Evolutionary conservation across 1,140 invertebrate species (phyloP).

Genomic region (Leptinotarsa lineolata): DNA sequence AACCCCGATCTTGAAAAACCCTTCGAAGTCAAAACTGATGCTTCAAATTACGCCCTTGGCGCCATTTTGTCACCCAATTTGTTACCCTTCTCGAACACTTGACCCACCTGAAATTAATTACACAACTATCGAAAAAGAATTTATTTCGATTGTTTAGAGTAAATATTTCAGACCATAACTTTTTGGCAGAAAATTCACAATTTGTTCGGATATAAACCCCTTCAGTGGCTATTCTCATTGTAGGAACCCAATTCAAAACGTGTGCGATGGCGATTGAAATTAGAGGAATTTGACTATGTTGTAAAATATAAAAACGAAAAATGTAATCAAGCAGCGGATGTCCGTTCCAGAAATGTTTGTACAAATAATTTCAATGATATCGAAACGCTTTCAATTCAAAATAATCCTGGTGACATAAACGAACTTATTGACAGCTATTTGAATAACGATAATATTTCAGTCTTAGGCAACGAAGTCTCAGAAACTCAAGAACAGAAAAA

Average conservation of each 20-base stretch:
- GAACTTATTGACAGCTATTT: conserved; percentile 25
- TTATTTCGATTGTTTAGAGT: conserved; percentile 53
- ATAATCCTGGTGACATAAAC: conserved; percentile 25
- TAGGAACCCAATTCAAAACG: conserved; percentile 54
- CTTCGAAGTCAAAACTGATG: conserved; percentile 34
- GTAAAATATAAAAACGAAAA: conserved; percentile 52
- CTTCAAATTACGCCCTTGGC: conserved; percentile 37
- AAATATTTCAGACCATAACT: conserved; percentile 57
- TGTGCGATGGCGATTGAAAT: conserved; percentile 53
- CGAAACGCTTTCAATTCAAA: conserved; percentile 21
- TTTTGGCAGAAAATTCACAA: conserved; percentile 54
- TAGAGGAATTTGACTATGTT: conserved; percentile 30
- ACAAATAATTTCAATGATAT: conserved; percentile 15
- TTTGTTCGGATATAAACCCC: conserved; percentile 59
- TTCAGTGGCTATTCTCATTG: conserved; percentile 55
- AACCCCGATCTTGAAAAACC: conserved; percentile 13
- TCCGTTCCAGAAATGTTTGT: conserved; percentile 44
- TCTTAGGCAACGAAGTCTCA: background rate
- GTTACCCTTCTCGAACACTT: conserved; percentile 38
- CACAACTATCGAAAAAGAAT: conserved; percentile 51
- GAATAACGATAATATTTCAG: conserved; percentile 1
- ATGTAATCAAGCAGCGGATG: conserved; percentile 53
- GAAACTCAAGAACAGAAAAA: conserved; percentile 24
- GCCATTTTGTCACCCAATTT: conserved; percentile 38
- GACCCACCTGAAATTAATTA: conserved; percentile 43